Conservation (phyloP, 1,140 invertebrate species). For the Lysiphlebus fabarum region DNA sequence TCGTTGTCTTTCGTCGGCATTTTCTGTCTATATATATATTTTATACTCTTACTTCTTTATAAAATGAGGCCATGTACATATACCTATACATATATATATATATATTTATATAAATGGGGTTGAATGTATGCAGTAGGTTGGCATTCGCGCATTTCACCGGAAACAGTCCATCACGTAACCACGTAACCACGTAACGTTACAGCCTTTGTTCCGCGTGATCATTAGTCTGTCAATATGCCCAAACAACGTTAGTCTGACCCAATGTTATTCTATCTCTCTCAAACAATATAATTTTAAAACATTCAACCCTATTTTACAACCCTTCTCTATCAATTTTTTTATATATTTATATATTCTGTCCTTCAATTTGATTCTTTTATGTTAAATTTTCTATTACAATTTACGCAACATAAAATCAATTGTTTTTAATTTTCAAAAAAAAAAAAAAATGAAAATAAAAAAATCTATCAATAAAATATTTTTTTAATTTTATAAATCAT, state of each 20-base stretch:
- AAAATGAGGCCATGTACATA: constrained; percentile 1
- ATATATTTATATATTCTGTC: constrained; percentile 15
- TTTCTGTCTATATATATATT: constrained; percentile 1
- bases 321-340: constrained; percentile 2
- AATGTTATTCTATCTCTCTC: neutral
- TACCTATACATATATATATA: too few relatives aligned
- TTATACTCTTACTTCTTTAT: constrained; percentile 4
- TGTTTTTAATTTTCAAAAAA: too few relatives aligned
- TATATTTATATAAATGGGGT: constrained; percentile 27
- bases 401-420: too few relatives aligned
- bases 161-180: constrained; percentile 54
- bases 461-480: too few relatives aligned
- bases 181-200: constrained; percentile 52
- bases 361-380: neutral
- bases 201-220: constrained; percentile 53
- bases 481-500: too few relatives aligned
- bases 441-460: too few relatives aligned
- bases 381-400: too few relatives aligned
- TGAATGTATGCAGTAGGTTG: constrained; percentile 1
- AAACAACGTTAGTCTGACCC: constrained; percentile 44
- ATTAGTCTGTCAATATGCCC: constrained; percentile 57
- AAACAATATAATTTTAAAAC: constrained; percentile 15
- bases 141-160: constrained; percentile 38
- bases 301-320: constrained; percentile 3
- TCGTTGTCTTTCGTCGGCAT: constrained; percentile 22